Evolutionary conservation across 2,113 vertebrate species (phyloP), one percentile per base, ranked within the genome.

Genomic region (Nothobranchius furzeri): DNA sequence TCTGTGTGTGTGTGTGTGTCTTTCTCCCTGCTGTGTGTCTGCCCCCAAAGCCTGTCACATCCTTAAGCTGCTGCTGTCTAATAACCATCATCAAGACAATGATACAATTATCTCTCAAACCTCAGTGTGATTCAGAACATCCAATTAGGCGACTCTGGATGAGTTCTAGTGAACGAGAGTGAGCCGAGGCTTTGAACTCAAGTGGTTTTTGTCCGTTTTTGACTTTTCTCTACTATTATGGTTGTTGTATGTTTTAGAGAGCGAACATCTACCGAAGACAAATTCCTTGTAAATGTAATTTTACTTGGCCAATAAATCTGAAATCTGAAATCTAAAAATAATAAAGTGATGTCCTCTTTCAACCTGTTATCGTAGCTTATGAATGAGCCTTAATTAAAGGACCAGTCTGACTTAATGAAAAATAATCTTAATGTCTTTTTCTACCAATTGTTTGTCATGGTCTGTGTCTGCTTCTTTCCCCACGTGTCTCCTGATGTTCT

Each of bases 41-140:
- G 37, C 70, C 63, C 57, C 60, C 60, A 40, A 7, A 57, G 70
- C 71, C 53, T 59, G 64, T 80, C 76, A 78, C 70, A 67, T 78
- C 60, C 59, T 11, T 75, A 49, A 77, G 72, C 61, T 52, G 67
- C 69, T 64, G 47, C 76, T 69, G 71, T 85, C 77, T 84, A 83
- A 77, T 82, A 86, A 83, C 73, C 71, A 67, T 78, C 67, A 86
- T 74, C 55, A 73, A 84, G 75, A 81, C 75, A 76, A 86, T 80
- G 55, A 83, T 67, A 78, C 68, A 82, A 85, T 85, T 79, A 73
- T 73, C 80, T 68, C 72, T 83, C 63, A 73, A 78, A 80, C 68
- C 54, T 59, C 75, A 53, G 49, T 58, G 68, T 60, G 64, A 71
- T 70, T 81, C 72, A 74, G 72, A 82, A 25, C 55, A 85, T 24